Percentiles rank a stretch among this genome's conserved stretches.
These are phyloP conservation scores for Rhagonycha lutea DNA, from an alignment of 2,888 invertebrate species.

Conservation along the genomic window DNA sequence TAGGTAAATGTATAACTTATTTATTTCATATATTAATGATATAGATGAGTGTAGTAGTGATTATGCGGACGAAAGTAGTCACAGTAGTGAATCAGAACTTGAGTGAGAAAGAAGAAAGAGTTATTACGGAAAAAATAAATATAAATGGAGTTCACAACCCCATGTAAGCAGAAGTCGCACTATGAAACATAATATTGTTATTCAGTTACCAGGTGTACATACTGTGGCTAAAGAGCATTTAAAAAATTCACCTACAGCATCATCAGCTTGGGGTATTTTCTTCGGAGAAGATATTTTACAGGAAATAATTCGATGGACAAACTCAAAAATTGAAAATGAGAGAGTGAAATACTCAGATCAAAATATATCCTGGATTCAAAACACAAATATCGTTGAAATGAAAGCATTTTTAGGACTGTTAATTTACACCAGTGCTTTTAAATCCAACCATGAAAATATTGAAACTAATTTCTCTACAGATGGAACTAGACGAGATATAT, in stretches of 20 bases:
- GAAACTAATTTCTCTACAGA: slow-evolving; percentile 33
- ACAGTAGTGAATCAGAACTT: too few species aligned
- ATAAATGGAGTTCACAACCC: background rate
- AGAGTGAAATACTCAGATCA: background rate
- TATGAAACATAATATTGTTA: background rate
- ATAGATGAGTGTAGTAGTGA: too few species aligned
- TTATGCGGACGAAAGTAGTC: too few species aligned
- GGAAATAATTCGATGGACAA: too few species aligned
- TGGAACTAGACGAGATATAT: slow-evolving; percentile 35
- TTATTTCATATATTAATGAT: too few species aligned
- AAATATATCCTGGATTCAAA: background rate
- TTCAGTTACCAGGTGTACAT: background rate
- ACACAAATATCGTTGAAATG: background rate
- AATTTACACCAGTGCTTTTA: slow-evolving; percentile 29
- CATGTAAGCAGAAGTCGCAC: background rate
- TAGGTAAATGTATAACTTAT: too few species aligned
- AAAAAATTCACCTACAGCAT: too few species aligned
- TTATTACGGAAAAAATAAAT: background rate
- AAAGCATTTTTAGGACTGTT: slow-evolving; percentile 34
- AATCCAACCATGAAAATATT: slow-evolving; percentile 34
- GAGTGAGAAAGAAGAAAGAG: background rate
- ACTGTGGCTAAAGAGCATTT: background rate
- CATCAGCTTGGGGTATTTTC: too few species aligned
- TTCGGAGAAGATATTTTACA: too few species aligned
- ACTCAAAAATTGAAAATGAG: too few species aligned